Evolutionary conservation across 1,140 invertebrate species (phyloP), one percentile per base, ranked within the genome.

Genomic region (Ceratitis capitata): DNA sequence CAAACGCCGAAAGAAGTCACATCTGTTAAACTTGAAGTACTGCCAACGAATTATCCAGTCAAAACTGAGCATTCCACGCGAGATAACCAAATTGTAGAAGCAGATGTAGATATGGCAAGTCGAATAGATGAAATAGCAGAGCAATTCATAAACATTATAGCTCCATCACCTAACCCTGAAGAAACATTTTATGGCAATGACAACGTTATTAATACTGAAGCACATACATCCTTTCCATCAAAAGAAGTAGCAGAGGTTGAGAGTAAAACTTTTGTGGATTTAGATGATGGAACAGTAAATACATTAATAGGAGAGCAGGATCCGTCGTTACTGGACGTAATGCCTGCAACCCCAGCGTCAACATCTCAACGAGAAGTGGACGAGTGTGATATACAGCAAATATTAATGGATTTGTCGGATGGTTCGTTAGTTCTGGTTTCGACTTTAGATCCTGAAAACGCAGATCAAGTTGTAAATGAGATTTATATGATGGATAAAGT

Each of bases 341-440:
- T 74, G 29, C n/a, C 69, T 19, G 47, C 39, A 7, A 35, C 35
- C 32, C n/a, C 85, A 1, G 10, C 23, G 14, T 69, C 42, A 47
- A 14, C 53, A 47, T 53, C 85, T 6, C 58, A 85, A 16, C 42
- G 82, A 85, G 84, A 86, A 26, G 83, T 89, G 2, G 87, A 86
- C 29, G 90, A 91, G 69, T 86, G 87, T 47, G 88, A 89, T 45
- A 89, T 91, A 51, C 88, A 91, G 87, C 87, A 89, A 88, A 91
- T 91, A 82, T 56, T 91, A 45, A 84, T 86, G 2, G 88, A 89
- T 56, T 87, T 91, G 42, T 87, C 88, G 3, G 88, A 92, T 35
- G 92, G 92, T 42, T 90, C 92, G 2, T 86, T 93, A 85, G 90
- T 92, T 32, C 87, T 93, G n/a, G 91, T 92, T 0, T 89, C 89